Evolutionary conservation across 2,797 vertebrate species (phyloP), one percentile per base, ranked within the genome.

Genomic region (Melopsittacus undulatus): DNA sequence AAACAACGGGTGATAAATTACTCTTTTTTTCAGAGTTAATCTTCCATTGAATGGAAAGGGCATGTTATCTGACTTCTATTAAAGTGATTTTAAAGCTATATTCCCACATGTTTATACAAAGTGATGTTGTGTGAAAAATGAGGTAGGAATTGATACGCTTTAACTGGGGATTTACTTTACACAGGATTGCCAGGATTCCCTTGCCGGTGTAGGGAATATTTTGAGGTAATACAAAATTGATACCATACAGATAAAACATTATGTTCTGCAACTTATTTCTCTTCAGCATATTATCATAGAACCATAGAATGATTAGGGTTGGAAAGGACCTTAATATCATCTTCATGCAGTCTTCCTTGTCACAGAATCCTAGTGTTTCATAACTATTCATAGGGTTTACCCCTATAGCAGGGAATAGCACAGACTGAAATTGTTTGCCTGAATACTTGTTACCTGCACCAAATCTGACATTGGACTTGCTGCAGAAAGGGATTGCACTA

Each of bases 21-120:
- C 23, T 87, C 86, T 93, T 96, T 92, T 96, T 92, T 79, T 46
- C 64, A 45, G 11, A 24, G 36, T 94, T 95, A 91, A 92, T 93
- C 57, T 93, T 80, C 81, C 83, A 52, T 46, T 94, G 87, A 89
- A 66, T 46, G 42, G 59, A 87, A 92, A 88, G 42, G n/a, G 48
- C 78, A 79, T 15, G 18, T 84, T 91, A 43, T 93, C 94, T 88
- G 38, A 32, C 83, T 86, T 74, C 67, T 46, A 61, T 56, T 77
- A 89, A 73, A 70, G 40, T 13, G 29, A 45, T 84, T 84, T 74
- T 89, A 67, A 94, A 94, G 64, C 74, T 84, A 67, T 61, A 86
- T 74, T 83, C 64, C 46, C 77, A 94, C 93, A 84, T 92, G 57
- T 95, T 94, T 94, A 32, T 1, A 1, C 19, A 56, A 73, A 80